A percentile compares a stretch with the other conserved stretches of the same genome.
Evolutionary conservation across 1,140 invertebrate species (phyloP).

Genomic region (Antheraea pernyi): DNA sequence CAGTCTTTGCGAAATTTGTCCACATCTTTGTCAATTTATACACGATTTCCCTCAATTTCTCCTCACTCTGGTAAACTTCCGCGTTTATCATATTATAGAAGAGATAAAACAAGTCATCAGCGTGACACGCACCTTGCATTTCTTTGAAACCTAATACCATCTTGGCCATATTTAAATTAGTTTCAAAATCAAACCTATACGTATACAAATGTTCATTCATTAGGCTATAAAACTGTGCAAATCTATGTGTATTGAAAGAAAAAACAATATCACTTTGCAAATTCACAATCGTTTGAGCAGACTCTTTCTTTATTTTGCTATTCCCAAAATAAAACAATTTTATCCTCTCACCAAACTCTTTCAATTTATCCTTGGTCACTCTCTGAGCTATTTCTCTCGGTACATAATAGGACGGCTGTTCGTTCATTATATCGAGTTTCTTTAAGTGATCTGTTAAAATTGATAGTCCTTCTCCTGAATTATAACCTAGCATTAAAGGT

Average conservation of each 20-base stretch:
- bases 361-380: too few relatives aligned
- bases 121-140: conserved; percentile 80
- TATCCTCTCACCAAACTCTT: too few relatives aligned
- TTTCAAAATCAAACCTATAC: conserved; percentile 75
- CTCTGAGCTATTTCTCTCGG: background rate
- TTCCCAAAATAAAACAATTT: background rate
- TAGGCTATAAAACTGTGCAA: conserved; percentile 46
- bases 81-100: conserved; percentile 76
- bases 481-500: conserved; percentile 1
- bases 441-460: background rate
- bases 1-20: conserved; percentile 85
- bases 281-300: background rate
- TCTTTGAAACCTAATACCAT: conserved; percentile 28
- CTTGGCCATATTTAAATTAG: conserved; percentile 62
- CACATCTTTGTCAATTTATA: conserved; percentile 81
- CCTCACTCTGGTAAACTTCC: conserved; percentile 47
- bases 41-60: conserved; percentile 50
- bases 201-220: conserved; percentile 60
- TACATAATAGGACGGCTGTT: background rate
- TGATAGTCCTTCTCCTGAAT: background rate
- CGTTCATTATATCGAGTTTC: conserved; percentile 1
- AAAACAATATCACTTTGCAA: conserved; percentile 35
- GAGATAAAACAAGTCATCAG: conserved; percentile 83
- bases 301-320: background rate
- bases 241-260: conserved; percentile 58